Evolutionary conservation across 2,888 invertebrate genomes (phyloP).

Genomic region (Myathropa florea): DNA sequence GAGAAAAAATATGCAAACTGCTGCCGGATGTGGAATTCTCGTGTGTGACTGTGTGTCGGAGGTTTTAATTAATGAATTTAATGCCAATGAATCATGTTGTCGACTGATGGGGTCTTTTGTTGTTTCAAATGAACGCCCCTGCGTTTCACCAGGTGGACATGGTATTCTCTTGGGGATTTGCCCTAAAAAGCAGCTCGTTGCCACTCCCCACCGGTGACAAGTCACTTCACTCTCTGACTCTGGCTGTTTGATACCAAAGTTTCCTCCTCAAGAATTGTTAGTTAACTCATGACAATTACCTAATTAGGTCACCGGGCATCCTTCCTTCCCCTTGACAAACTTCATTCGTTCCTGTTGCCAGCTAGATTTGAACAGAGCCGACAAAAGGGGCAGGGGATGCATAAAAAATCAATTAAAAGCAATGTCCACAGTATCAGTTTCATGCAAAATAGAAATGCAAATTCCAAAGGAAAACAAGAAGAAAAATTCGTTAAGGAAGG

Average conservation of each 20-base stretch:
- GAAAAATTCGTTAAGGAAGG: background rate
- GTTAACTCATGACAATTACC: background rate
- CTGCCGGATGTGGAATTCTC: background rate
- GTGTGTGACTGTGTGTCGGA: background rate
- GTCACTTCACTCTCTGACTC: too few species aligned
- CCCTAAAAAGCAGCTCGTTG: too few species aligned
- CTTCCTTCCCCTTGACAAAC: background rate
- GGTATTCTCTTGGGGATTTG: too few species aligned
- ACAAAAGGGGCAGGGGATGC: too few species aligned
- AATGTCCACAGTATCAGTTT: constrained; percentile 32
- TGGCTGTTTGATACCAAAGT: background rate
- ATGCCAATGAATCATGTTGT: background rate
- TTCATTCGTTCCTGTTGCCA: too few species aligned
- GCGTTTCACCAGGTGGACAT: too few species aligned
- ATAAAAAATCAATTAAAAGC: constrained; percentile 61
- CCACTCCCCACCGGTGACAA: too few species aligned
- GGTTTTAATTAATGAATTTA: background rate
- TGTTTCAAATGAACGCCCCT: background rate
- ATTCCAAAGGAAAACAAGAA: background rate
- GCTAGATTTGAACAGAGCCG: too few species aligned
- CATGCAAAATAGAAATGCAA: constrained; percentile 41
- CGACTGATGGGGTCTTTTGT: background rate
- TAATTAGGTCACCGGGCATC: background rate
- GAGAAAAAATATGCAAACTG: background rate
- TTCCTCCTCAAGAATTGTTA: background rate